Evolutionary conservation across 2,113 vertebrate species (phyloP), one percentile per base, ranked within the genome.

Genomic region (Xyrauchen texanus): DNA sequence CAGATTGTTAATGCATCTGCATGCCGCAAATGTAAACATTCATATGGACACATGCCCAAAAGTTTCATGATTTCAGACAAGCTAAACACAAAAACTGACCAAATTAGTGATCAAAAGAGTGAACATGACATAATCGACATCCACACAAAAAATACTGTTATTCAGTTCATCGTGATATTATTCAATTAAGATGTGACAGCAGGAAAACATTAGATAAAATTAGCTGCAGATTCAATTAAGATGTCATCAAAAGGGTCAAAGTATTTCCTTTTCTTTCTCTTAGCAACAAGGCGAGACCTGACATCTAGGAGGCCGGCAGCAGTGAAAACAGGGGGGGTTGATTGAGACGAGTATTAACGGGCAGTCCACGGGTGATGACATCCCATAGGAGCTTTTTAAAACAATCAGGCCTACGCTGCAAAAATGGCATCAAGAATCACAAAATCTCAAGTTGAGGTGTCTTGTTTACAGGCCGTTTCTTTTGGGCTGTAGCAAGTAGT

Each of bases 151-250:
- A 67, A 74, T 44, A 65, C 16, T 68, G 57, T 73, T 42, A 15
- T 72, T 61, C 55, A 46, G 47, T 68, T 10, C 52, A 66, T 58
- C 6, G 34, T 9, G 3, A 74, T 34, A 34, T 51, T 72, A 60
- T 60, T 80, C 53, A 66, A 70, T 74, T 52, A 68, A 6, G 4
- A 51, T 15, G 21, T 45, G 61, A 55, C 49, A 57, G 70, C 15
- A 79, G 52, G 52, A 76, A 76, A 76, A 44, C 73, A 76, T 55
- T 76, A 65, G 49, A 51, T 63, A 61, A 68, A 57, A 80, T 49
- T 45, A 75, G 45, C 21, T 34, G 21, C 21, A 34, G 21, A 34
- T 34, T 34, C 21, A 34, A 34, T 34, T 34, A 34, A 34, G 21
- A 34, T 34, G 21, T 34, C 21, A 34, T 34, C 21, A 34, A 3